Conservation (phyloP, 2,888 invertebrate species). For the Cryptops parisi region DNA sequence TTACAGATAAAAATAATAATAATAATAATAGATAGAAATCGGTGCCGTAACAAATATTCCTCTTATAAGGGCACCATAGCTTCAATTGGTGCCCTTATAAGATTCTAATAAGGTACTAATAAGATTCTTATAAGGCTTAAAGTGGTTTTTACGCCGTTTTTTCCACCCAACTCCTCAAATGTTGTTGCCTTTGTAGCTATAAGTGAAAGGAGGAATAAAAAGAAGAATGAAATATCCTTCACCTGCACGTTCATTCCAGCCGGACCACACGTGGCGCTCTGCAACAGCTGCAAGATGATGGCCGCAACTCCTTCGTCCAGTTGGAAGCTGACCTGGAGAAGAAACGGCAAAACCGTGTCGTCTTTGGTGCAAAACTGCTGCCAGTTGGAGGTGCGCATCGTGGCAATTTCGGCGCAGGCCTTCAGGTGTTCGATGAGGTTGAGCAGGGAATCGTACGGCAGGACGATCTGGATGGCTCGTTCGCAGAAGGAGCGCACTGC, state of each 20-base stretch:
- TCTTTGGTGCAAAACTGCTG: constrained; percentile 71
- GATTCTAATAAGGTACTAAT: too few species aligned
- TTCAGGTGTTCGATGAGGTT: constrained; percentile 89
- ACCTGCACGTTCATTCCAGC: neutral
- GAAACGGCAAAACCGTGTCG: constrained; percentile 61
- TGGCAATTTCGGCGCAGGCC: constrained; percentile 83
- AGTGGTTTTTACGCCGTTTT: too few species aligned
- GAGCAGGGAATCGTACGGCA: constrained; percentile 81
- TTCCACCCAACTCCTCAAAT: too few species aligned
- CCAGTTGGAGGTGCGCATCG: constrained; percentile 86
- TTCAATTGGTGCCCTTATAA: too few species aligned
- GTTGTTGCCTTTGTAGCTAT: too few species aligned
- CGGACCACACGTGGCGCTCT: constrained; percentile 60
- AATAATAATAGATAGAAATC: too few species aligned
- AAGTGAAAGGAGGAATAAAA: too few species aligned
- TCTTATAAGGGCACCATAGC: too few species aligned
- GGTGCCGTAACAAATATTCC: too few species aligned
- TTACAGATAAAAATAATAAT: too few species aligned
- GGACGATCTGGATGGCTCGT: constrained; percentile 28
- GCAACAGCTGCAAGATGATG: constrained; percentile 73
- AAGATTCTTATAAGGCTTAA: too few species aligned
- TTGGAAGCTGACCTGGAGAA: constrained; percentile 61
- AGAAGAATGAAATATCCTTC: too few species aligned
- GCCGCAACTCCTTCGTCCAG: constrained; percentile 82
- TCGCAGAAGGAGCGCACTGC: constrained; percentile 26